Percentiles rank a stretch among this genome's conserved stretches.
These are phyloP conservation scores for Bufotes viridis DNA, from an alignment of 2,797 vertebrate species.

Conservation along the genomic window DNA sequence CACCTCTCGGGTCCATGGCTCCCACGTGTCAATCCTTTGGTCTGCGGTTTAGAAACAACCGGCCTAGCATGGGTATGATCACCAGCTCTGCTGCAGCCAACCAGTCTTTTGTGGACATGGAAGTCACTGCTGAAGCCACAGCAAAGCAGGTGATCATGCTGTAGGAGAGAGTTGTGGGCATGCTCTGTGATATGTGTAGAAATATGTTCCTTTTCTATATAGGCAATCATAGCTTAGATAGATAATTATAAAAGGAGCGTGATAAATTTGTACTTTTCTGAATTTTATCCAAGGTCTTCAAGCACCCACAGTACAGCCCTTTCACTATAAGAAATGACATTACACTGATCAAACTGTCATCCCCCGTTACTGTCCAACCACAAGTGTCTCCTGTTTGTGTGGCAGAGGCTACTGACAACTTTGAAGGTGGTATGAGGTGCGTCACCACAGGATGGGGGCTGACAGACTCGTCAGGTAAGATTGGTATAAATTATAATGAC, in stretches of 20 bases:
- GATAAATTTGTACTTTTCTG: neutral
- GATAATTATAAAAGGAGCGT: neutral
- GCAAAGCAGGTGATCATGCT: no score
- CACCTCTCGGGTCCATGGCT: no score
- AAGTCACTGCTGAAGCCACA: no score
- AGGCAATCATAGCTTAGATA: neutral
- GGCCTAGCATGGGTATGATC: no score
- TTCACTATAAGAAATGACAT: slow-evolving; percentile 81
- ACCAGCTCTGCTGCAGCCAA: no score
- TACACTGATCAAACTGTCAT: slow-evolving; percentile 81
- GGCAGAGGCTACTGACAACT: slow-evolving; percentile 55
- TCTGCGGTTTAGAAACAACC: no score
- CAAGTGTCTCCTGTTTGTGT: slow-evolving; percentile 69
- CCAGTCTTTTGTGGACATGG: no score
- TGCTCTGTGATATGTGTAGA: no score
- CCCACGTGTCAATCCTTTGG: no score
- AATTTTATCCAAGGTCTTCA: slow-evolving; percentile 77
- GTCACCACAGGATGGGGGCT: slow-evolving; percentile 72
- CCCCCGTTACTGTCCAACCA: neutral
- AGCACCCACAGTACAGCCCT: slow-evolving; percentile 77
- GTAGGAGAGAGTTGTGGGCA: no score
- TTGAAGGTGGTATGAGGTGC: slow-evolving; percentile 63
- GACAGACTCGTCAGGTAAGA: slow-evolving; percentile 64
- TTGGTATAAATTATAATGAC: neutral
- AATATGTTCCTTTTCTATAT: no score